Evolutionary conservation across 2,888 invertebrate genomes (phyloP).

Genomic region (Ametastegia equiseti): DNA sequence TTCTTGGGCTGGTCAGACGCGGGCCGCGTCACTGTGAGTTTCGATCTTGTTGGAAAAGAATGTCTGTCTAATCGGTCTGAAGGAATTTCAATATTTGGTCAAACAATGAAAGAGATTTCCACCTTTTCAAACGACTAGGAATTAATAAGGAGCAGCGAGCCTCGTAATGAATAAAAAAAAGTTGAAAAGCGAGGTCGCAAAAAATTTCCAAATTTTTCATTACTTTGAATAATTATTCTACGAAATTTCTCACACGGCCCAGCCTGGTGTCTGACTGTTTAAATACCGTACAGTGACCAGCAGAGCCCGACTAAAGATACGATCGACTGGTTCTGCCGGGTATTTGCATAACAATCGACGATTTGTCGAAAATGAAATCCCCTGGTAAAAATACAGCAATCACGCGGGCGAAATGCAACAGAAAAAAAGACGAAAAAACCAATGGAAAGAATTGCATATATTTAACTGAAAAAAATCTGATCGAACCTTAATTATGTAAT

Average conservation of each 20-base stretch:
- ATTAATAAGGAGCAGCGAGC: too few species aligned
- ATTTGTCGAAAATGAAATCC: constrained; percentile 56
- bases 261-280: neutral
- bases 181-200: too few species aligned
- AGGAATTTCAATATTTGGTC: neutral
- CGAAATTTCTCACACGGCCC: neutral
- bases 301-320: constrained; percentile 24
- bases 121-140: too few species aligned
- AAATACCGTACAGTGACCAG: neutral
- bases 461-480: neutral
- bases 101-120: too few species aligned
- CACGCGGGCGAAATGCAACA: neutral
- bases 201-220: neutral
- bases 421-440: neutral
- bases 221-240: neutral
- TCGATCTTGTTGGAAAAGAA: neutral
- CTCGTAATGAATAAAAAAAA: too few species aligned
- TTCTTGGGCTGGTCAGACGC: neutral
- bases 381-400: constrained; percentile 38
- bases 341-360: constrained; percentile 60
- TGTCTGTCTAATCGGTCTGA: too few species aligned
- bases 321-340: constrained; percentile 49
- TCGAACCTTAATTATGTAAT: neutral
- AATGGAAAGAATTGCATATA: neutral
- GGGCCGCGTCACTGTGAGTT: neutral